Evolutionary conservation across 2,888 invertebrate species (phyloP).

Genomic region (Troilus luridus): DNA sequence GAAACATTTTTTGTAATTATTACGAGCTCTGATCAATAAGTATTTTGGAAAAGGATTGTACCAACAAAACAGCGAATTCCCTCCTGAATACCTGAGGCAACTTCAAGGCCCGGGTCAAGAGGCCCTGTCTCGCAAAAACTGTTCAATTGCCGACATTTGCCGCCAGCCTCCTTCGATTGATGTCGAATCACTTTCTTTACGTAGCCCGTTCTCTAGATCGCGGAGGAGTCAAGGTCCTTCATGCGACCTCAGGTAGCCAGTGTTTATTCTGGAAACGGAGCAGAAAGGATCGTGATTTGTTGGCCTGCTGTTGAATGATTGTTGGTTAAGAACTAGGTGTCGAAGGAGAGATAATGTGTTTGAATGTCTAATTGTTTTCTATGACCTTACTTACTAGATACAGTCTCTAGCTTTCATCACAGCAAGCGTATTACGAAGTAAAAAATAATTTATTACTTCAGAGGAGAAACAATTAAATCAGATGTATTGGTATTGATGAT

Average conservation of each 20-base stretch:
- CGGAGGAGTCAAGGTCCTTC: background rate
- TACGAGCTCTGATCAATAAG: background rate
- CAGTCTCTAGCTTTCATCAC: background rate
- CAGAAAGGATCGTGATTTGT: background rate
- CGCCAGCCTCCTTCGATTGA: background rate
- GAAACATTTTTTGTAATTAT: background rate
- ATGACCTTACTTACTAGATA: background rate
- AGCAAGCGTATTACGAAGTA: background rate
- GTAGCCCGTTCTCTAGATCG: background rate
- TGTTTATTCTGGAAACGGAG: background rate
- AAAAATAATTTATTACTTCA: background rate
- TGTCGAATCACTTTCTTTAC: conserved; percentile 11
- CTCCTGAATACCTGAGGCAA: background rate
- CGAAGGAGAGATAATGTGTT: background rate
- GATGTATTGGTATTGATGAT: no score
- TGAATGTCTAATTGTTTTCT: conserved; percentile 21
- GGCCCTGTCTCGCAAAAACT: background rate
- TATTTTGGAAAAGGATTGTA: background rate
- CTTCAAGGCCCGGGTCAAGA: background rate
- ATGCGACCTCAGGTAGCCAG: background rate
- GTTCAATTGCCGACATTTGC: background rate
- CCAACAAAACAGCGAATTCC: background rate
- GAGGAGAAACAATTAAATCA: no score
- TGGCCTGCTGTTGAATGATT: background rate
- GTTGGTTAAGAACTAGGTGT: background rate